Percentiles rank a stretch among this genome's conserved stretches.
Conservation (phyloP, 1,140 invertebrate species). For the Aphelenchoides fujianensis region DNA sequence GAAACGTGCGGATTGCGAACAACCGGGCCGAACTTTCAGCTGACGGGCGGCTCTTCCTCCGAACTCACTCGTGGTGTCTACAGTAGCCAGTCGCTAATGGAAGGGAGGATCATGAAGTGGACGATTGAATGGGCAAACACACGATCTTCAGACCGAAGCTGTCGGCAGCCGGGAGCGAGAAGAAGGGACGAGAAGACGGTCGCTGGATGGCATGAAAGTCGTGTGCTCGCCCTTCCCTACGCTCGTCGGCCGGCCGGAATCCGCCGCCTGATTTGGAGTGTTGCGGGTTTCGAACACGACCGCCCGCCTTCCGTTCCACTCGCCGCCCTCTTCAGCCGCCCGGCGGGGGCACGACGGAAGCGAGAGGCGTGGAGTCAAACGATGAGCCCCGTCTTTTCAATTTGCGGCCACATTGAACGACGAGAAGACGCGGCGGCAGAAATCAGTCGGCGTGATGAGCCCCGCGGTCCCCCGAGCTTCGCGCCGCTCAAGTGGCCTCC, state of each 20-base stretch:
- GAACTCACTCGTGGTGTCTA: not conserved
- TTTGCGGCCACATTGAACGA: not conserved
- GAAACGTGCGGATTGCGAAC: not conserved
- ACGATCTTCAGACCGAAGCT: not conserved
- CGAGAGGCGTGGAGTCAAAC: not conserved
- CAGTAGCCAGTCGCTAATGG: not conserved
- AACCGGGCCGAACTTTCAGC: too few species aligned
- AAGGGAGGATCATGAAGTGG: not conserved
- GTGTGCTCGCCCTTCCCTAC: not conserved
- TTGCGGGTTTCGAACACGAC: not conserved
- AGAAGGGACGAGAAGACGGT: not conserved
- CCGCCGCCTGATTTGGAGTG: not conserved
- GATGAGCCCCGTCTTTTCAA: not conserved
- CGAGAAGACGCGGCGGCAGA: not conserved
- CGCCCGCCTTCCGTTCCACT: not conserved
- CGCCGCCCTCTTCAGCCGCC: too few species aligned
- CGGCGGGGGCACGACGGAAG: too few species aligned
- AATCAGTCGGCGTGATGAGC: constrained; percentile 1
- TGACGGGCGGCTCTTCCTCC: too few species aligned
- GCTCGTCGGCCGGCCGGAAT: not conserved
- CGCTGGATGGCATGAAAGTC: not conserved
- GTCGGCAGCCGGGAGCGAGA: not conserved
- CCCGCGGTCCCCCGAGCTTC: not conserved
- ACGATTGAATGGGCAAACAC: not conserved
- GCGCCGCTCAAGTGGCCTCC: not conserved